Base-by-base conservation (phyloP, 2,797 vertebrate species). In the Centroberyx gerrardi region DNA sequence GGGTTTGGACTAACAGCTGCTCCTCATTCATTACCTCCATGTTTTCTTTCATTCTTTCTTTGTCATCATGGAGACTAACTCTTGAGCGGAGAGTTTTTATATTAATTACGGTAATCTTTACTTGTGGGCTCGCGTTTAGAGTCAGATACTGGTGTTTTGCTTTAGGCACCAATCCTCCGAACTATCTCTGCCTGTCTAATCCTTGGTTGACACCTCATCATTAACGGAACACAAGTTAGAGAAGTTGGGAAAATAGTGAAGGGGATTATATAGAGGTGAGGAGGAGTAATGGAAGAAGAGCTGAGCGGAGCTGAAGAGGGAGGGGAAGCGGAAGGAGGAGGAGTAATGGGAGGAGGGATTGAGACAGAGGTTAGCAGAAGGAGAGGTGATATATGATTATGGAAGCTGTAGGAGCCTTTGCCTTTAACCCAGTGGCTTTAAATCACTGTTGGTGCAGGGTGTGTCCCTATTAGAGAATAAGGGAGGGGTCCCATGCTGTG, bases 401-500 rank as follows among this genome's bases (percentile, higher is more conserved):
- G 36, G 59, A 76, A 68, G 27, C 10, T 74, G 71, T 67, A 46
- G 62, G 22, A 82, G 62, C 65, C 38, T 31, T 68, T 36, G 48
- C 56, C 2, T 10, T 74, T 62, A 80, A 72, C 1, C 48, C 44
- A 22, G 38, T 17, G 28, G 36, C 63, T 85, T 72, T 72, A 72
- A 85, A 71, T 82, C 65, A 73, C 52, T 44, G 14, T 61, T 10
- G 22, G 38, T 53, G 46, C 44, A 62, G 79, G 86, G 88, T 73
- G 87, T 83, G 80, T 3, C 72, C 61, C 53, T 71, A 10, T 69
- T 54, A 59, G 59, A 75, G 60, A 68, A 76, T 54, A 75, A 71
- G 2, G 51, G 59, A 74, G 66, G 15, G 58, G 72, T 44, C 36
- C 44, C 84, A 81, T 62, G 87, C 88, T 85, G 90, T 86, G 90